Conservation (phyloP, 2,113 vertebrate genomes). For the Myodes glareolus region DNA sequence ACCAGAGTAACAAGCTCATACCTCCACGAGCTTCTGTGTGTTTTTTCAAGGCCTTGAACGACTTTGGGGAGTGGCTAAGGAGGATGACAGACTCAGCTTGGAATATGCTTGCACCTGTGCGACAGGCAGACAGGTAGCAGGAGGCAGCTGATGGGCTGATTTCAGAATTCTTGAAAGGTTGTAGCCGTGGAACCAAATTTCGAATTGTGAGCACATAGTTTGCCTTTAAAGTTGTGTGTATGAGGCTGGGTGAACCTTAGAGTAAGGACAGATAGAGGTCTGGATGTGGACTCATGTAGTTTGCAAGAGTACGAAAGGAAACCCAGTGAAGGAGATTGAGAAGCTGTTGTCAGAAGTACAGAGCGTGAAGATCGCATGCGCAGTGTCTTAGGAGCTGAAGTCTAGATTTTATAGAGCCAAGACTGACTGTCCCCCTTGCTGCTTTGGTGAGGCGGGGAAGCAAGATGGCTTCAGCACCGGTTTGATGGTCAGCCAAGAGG, state of each 20-base stretch:
- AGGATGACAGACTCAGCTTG: background rate
- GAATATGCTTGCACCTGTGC: background rate
- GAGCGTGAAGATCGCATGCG: background rate
- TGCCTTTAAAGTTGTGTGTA: background rate
- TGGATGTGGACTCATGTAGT: background rate
- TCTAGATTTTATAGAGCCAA: background rate
- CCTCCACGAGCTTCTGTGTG: too few species aligned
- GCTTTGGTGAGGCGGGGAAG: background rate
- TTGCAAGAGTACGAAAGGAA: background rate
- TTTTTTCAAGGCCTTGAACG: background rate
- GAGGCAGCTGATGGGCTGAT: background rate
- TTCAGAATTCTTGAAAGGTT: constrained; percentile 18
- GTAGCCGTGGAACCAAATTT: background rate
- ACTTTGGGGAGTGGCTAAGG: background rate
- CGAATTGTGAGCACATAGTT: background rate
- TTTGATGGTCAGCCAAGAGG: background rate
- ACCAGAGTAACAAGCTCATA: background rate
- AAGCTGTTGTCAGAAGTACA: background rate
- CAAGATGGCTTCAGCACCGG: background rate
- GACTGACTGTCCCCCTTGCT: background rate
- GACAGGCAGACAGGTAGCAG: background rate
- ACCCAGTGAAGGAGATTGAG: background rate
- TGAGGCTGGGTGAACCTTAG: background rate
- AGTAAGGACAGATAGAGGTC: background rate
- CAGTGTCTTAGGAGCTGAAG: background rate